phyloP scores from a whole-genome alignment of 2,797 vertebrate species.

The Arctocebus calabarensis region DNA sequence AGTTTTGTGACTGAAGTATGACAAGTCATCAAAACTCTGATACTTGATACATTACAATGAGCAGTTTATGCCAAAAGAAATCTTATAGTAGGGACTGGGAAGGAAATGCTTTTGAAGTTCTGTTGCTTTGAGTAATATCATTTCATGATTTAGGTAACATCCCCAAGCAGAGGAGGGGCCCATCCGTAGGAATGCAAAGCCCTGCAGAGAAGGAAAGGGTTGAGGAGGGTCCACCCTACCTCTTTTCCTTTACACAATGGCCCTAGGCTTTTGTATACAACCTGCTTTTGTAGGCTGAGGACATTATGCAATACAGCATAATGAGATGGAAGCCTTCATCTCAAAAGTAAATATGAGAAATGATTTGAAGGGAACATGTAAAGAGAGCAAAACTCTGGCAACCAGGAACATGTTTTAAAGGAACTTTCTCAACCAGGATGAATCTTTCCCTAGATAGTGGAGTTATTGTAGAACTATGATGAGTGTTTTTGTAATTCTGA shows the following conservation, averaged over 20 bases:
- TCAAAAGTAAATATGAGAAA: slow-evolving; percentile 66
- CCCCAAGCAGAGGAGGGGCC: slow-evolving; percentile 70
- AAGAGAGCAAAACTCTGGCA: slow-evolving; percentile 38
- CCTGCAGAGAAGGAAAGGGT: slow-evolving; percentile 82
- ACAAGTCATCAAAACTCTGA: slow-evolving; percentile 66
- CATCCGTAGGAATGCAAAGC: slow-evolving; percentile 83
- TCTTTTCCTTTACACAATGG: slow-evolving; percentile 81
- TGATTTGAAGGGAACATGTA: not conserved
- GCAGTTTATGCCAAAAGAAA: slow-evolving; percentile 48
- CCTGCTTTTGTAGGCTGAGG: slow-evolving; percentile 78
- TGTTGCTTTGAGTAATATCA: slow-evolving; percentile 68
- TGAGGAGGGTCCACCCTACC: slow-evolving; percentile 79
- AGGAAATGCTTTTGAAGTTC: slow-evolving; percentile 80
- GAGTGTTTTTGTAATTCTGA: slow-evolving; percentile 44
- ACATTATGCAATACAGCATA: slow-evolving; percentile 63
- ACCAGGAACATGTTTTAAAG: slow-evolving; percentile 26
- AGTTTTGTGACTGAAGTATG: slow-evolving; percentile 58
- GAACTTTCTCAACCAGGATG: not conserved
- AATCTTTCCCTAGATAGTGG: slow-evolving; percentile 30
- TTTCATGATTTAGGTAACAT: slow-evolving; percentile 77
- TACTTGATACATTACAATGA: slow-evolving; percentile 53
- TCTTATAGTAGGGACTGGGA: slow-evolving; percentile 56
- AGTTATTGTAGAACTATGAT: slow-evolving; percentile 10
- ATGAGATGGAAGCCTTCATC: slow-evolving; percentile 59
- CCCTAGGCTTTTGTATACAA: slow-evolving; percentile 72